phyloP scores from a whole-genome alignment of 2,797 vertebrate species.

The Dendrocincla fuliginosa region DNA sequence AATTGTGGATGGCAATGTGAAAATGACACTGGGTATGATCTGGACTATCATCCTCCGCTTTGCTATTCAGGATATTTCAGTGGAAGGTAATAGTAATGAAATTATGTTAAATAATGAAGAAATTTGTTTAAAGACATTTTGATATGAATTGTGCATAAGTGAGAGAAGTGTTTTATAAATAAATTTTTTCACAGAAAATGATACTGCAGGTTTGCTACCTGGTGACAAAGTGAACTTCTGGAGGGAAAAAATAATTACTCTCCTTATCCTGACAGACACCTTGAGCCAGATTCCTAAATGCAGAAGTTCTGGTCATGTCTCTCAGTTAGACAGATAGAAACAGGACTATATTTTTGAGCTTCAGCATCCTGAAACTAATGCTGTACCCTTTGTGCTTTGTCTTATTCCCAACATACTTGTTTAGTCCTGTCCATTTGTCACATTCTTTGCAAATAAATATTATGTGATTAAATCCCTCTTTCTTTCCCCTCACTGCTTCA shows the following conservation, averaged over 20 bases:
- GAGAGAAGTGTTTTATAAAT: background rate
- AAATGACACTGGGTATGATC: conserved; percentile 99
- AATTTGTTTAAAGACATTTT: background rate
- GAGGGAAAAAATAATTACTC: background rate
- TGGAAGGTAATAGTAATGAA: conserved; percentile 87
- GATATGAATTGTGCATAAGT: background rate
- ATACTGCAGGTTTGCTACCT: background rate
- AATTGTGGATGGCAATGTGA: conserved; percentile 97
- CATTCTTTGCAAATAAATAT: background rate
- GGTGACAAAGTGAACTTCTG: background rate
- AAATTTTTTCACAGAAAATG: background rate
- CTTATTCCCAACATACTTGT: background rate
- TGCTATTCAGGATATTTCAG: conserved; percentile 97
- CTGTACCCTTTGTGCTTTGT: background rate
- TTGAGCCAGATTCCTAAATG: background rate
- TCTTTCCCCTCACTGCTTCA: background rate
- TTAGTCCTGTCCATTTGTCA: background rate
- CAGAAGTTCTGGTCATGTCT: background rate
- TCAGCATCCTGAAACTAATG: background rate
- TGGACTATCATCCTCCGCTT: conserved; percentile 99
- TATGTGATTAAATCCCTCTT: background rate
- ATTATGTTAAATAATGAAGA: background rate
- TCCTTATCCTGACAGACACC: background rate
- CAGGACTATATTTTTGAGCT: background rate
- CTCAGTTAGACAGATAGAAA: background rate